These are phyloP conservation scores for Morone saxatilis DNA, from an alignment of 2,113 vertebrate genomes.

Conservation along the genomic window DNA sequence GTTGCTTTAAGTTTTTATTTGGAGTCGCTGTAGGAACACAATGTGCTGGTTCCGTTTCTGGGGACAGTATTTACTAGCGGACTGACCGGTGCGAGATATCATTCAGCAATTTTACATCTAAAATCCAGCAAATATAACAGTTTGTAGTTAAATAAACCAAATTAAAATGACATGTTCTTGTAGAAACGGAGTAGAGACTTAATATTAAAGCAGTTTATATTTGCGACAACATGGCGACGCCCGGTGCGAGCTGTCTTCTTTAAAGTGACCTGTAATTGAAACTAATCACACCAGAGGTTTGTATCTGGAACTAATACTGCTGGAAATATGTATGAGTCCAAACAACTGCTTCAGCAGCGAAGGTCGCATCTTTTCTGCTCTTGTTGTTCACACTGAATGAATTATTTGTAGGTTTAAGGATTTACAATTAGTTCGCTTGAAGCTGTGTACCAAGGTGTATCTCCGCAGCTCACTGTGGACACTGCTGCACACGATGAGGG, in stretches of 20 bases:
- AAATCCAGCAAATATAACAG: neutral
- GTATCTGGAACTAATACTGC: neutral
- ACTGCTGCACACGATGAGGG: too few relatives aligned
- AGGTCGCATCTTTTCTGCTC: neutral
- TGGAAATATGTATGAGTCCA: neutral
- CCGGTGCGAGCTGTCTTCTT: neutral
- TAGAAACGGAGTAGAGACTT: neutral
- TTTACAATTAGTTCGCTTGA: neutral
- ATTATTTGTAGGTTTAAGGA: too few relatives aligned
- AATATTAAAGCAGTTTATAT: neutral
- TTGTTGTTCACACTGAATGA: neutral
- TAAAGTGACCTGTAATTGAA: slow-evolving; percentile 16
- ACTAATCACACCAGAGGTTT: slow-evolving; percentile 20
- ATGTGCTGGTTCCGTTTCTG: slow-evolving; percentile 34
- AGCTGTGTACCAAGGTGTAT: neutral
- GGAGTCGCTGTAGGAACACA: slow-evolving; percentile 2
- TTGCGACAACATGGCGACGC: slow-evolving; percentile 11
- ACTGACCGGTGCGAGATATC: neutral
- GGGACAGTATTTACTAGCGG: slow-evolving; percentile 56
- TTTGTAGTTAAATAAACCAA: neutral
- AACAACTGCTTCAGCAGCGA: neutral
- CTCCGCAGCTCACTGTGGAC: neutral
- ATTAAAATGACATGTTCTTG: accelerated
- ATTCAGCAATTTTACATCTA: neutral
- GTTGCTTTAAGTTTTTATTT: neutral